Conservation (phyloP, 2,888 invertebrate species). For the Parthenolecanium corni region DNA sequence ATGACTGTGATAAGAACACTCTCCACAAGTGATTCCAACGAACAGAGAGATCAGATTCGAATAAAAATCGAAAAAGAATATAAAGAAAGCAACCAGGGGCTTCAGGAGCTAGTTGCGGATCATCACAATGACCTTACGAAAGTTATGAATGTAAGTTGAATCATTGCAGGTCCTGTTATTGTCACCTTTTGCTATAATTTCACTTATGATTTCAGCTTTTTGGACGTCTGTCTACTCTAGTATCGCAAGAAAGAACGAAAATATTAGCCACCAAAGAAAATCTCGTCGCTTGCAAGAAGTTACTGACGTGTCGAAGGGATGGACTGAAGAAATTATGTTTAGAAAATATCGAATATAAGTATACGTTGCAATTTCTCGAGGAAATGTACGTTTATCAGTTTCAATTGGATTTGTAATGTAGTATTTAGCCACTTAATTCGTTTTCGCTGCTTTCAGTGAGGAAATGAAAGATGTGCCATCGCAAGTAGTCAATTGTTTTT, state of each 20-base stretch:
- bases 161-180: not conserved
- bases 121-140: constrained; percentile 79
- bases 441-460: constrained; percentile 44
- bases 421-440: not conserved
- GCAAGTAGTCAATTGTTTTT: constrained; percentile 51
- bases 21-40: constrained; percentile 86
- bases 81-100: constrained; percentile 73
- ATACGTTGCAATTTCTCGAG: constrained; percentile 74
- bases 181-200: constrained; percentile 13
- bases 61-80: constrained; percentile 87
- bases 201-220: constrained; percentile 47
- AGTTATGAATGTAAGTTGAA: constrained; percentile 50
- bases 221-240: constrained; percentile 59
- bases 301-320: constrained; percentile 80
- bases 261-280: constrained; percentile 69
- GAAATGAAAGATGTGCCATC: constrained; percentile 62
- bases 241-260: constrained; percentile 63
- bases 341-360: constrained; percentile 91
- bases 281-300: constrained; percentile 65
- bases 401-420: not conserved
- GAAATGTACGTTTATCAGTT: constrained; percentile 62
- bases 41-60: constrained; percentile 84
- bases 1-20: constrained; percentile 92
- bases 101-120: constrained; percentile 76
- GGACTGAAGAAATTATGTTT: constrained; percentile 88